Percentiles rank a stretch among this genome's conserved stretches.
phyloP scores from a whole-genome alignment of 2,797 vertebrate species.

The Hybognathus amarus region DNA sequence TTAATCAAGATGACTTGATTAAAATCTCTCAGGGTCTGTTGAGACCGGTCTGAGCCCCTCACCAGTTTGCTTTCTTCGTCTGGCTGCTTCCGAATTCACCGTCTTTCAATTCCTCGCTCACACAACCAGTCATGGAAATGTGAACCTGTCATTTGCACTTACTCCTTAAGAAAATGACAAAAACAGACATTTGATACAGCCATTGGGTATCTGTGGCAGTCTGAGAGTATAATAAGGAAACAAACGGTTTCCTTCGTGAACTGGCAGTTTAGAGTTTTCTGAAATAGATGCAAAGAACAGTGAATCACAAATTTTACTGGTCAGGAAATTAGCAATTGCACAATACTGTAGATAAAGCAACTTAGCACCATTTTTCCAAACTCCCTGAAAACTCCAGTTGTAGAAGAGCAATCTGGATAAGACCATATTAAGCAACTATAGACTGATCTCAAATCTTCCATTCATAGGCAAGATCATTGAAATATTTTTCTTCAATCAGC shows the following conservation, averaged over 20 bases:
- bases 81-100: not conserved
- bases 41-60: conserved; percentile 16
- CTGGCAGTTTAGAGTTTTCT: not conserved
- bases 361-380: too few relatives aligned
- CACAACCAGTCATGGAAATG: conserved; percentile 5
- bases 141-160: conserved; percentile 27
- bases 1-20: conserved; percentile 60
- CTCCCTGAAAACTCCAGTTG: too few relatives aligned
- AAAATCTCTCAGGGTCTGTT: conserved; percentile 37
- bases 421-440: too few relatives aligned
- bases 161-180: conserved; percentile 18
- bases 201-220: conserved; percentile 1
- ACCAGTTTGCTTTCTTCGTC: not conserved
- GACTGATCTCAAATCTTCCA: too few relatives aligned
- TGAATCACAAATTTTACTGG: too few relatives aligned
- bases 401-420: too few relatives aligned
- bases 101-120: conserved; percentile 4
- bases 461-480: too few relatives aligned
- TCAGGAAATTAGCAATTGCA: too few relatives aligned
- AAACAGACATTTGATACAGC: conserved; percentile 38
- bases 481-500: too few relatives aligned
- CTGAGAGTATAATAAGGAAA: not conserved
- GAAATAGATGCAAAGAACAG: not conserved
- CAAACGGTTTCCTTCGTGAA: not conserved
- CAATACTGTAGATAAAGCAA: too few relatives aligned